These are phyloP conservation scores for Lathronympha strigana DNA, from an alignment of 2,888 invertebrate species.

Conservation along the genomic window DNA sequence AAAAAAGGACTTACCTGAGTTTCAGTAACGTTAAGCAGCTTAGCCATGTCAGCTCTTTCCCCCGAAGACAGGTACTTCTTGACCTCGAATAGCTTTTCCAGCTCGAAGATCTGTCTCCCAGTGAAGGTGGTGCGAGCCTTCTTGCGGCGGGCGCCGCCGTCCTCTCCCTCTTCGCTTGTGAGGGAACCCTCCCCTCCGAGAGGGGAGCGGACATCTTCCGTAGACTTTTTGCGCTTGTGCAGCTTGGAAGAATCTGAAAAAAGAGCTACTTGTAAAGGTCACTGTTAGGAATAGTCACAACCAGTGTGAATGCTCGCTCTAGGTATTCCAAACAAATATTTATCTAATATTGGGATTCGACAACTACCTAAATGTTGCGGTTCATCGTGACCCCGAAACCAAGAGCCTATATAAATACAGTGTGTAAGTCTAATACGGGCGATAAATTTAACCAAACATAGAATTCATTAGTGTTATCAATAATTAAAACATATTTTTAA, in stretches of 20 bases:
- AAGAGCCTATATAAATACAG: too few relatives aligned
- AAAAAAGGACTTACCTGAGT: conserved; percentile 90
- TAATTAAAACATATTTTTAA: too few relatives aligned
- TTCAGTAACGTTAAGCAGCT: conserved; percentile 96
- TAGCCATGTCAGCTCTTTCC: conserved; percentile 97
- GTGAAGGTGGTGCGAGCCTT: conserved; percentile 98
- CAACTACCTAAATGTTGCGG: too few relatives aligned
- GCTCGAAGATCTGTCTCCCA: conserved; percentile 97
- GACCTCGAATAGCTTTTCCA: conserved; percentile 97
- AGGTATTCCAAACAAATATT: too few relatives aligned
- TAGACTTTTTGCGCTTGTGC: conserved; percentile 77
- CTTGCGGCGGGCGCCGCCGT: conserved; percentile 86
- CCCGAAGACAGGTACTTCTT: conserved; percentile 98
- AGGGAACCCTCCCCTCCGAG: conserved; percentile 75
- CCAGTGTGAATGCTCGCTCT: too few relatives aligned
- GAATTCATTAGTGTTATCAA: too few relatives aligned
- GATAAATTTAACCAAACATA: too few relatives aligned
- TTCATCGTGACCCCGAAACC: too few relatives aligned
- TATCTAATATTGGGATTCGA: too few relatives aligned
- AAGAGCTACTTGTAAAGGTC: conserved; percentile 14
- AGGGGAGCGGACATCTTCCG: conserved; percentile 74
- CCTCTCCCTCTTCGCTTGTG: conserved; percentile 81
- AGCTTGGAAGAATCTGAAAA: conserved; percentile 70
- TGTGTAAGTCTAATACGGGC: too few relatives aligned
- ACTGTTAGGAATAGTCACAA: neutral